phyloP scores from a whole-genome alignment of 2,797 vertebrate species.

The Rhinophrynus dorsalis region DNA sequence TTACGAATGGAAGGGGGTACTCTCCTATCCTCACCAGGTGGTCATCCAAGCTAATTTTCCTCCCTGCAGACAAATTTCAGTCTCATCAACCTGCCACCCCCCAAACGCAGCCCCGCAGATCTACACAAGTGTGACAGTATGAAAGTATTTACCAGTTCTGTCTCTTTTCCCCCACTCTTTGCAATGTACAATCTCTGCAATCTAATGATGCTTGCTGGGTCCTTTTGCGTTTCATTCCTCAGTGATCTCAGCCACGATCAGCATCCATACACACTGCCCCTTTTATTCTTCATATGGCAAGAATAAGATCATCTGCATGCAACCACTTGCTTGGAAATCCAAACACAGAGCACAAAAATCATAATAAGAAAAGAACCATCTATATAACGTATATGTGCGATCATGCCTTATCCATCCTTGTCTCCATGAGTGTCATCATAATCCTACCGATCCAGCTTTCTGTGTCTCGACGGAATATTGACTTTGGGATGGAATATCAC shows the following conservation, averaged over 20 bases:
- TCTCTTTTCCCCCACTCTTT: background rate
- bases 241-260: background rate
- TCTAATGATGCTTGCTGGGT: too few species aligned
- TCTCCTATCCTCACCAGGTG: background rate
- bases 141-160: constrained; percentile 31
- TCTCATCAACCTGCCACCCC: background rate
- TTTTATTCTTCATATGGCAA: constrained; percentile 1
- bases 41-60: background rate
- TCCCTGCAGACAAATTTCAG: too few species aligned
- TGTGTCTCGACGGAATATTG: constrained; percentile 19
- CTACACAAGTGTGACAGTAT: background rate
- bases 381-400: background rate
- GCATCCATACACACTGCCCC: constrained; percentile 27
- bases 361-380: too few species aligned
- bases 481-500: background rate
- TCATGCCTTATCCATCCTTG: constrained; percentile 4
- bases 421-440: background rate
- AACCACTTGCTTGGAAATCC: background rate
- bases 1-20: too few species aligned
- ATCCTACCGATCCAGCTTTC: constrained; percentile 7
- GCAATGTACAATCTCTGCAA: constrained; percentile 28
- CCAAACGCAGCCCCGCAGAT: background rate
- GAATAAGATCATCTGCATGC: constrained; percentile 1
- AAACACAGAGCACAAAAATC: background rate
- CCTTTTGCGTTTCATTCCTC: too few species aligned